Evolutionary conservation across 2,888 invertebrate species (phyloP), one percentile per base, ranked within the genome.

Genomic region (Plutella xylostella): DNA sequence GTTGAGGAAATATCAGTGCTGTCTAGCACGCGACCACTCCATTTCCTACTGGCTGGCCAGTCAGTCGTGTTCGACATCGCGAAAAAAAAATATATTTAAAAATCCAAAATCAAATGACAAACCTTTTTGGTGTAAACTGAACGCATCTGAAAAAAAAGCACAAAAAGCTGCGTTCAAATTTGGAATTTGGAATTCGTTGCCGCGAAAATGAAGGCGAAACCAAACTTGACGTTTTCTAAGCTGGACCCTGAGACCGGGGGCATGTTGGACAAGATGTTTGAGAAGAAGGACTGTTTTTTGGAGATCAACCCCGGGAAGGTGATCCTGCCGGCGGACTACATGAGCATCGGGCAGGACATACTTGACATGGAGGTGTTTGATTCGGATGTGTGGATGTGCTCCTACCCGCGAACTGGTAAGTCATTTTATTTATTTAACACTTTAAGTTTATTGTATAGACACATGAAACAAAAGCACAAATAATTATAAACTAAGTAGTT

Each of bases 361-460:
- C 68, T 90, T 46, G 88, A 92, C 45, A 87, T 94, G 65, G 85
- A 90, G 45, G 88, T 94, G 2, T 78, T 88, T 44, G 85, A 89
- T 3, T 90, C 90, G 54, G 96, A 96, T 65, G 88, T 94, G 0
- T 94, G 95, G 91, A 85, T 96, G 68, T 88, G 93, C 37, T 95
- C 95, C 9, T 95, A 92, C 79, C 96, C 96, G 0, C 88, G 96
- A 60, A 94, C 95, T 56, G 96, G 96, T 93, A 65, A 73, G 78
- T 64, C n/a, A n/a, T n/a, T n/a, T n/a, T n/a, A n/a, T n/a, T n/a
- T n/a, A n/a, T n/a, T n/a, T n/a, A n/a, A n/a, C n/a, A n/a, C n/a
- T n/a, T n/a, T n/a, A n/a, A n/a, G n/a, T n/a, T n/a, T n/a, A n/a
- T n/a, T n/a, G n/a, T n/a, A n/a, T n/a, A n/a, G n/a, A n/a, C n/a